These are phyloP conservation scores for Motacilla tschutschensis DNA, from an alignment of 2,113 vertebrate genomes.

Conservation along the genomic window DNA sequence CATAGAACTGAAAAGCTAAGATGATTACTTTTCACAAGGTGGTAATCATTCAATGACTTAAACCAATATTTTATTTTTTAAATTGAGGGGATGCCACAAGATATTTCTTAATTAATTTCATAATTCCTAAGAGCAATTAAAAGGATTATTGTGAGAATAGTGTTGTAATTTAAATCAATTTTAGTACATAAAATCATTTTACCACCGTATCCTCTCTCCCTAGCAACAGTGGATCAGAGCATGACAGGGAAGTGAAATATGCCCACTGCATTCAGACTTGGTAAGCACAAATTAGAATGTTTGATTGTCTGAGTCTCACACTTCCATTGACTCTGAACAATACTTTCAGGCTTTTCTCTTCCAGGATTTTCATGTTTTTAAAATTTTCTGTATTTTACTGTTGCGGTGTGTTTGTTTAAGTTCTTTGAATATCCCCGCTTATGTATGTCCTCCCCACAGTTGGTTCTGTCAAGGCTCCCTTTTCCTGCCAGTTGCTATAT, in stretches of 20 bases:
- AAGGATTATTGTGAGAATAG: slow-evolving; percentile 39
- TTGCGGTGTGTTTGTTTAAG: no score
- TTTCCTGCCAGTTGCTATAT: no score
- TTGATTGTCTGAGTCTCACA: not conserved
- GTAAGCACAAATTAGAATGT: not conserved
- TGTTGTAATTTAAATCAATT: slow-evolving; percentile 57
- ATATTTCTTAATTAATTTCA: slow-evolving; percentile 64
- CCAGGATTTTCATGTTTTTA: not conserved
- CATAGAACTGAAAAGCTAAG: not conserved
- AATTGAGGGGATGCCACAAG: slow-evolving; percentile 33
- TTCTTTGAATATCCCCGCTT: no score
- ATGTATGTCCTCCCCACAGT: no score
- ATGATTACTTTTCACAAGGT: slow-evolving; percentile 16
- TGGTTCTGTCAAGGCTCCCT: no score
- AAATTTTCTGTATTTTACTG: not conserved
- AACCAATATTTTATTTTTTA: slow-evolving; percentile 62
- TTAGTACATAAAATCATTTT: slow-evolving; percentile 45
- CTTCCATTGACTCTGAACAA: not conserved
- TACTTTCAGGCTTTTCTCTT: not conserved
- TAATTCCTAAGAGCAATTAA: slow-evolving; percentile 60
- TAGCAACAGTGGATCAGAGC: slow-evolving; percentile 17
- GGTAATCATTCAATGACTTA: slow-evolving; percentile 20
- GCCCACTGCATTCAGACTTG: not conserved
- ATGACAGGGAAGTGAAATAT: slow-evolving; percentile 30
- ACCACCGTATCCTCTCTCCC: not conserved